Conservation (phyloP, 2,797 vertebrate species). For the Notolepis coatsorum region DNA sequence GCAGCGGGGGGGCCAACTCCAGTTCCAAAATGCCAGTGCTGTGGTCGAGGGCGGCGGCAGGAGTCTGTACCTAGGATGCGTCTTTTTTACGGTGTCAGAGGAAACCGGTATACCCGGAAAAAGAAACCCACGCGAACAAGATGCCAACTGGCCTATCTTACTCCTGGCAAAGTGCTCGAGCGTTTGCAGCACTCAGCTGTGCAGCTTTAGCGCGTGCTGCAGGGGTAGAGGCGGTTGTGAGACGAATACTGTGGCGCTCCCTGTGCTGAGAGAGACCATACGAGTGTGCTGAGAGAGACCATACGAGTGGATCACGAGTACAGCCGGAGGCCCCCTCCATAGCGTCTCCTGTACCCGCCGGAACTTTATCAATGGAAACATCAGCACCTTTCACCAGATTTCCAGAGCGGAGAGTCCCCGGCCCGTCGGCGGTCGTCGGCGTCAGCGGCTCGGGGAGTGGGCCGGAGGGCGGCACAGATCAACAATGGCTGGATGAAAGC, state of each 20-base stretch:
- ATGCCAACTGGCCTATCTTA: slow-evolving; percentile 61
- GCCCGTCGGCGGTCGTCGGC: slow-evolving; percentile 49
- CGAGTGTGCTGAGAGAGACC: too few species aligned
- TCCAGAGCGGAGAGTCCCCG: slow-evolving; percentile 7
- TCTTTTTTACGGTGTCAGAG: too few species aligned
- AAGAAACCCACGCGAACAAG: too few species aligned
- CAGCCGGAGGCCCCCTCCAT: slow-evolving; percentile 16
- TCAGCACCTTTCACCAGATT: slow-evolving; percentile 14
- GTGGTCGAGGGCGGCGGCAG: too few species aligned
- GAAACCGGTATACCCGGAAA: too few species aligned
- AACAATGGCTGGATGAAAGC: slow-evolving; percentile 80
- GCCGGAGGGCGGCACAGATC: slow-evolving; percentile 51
- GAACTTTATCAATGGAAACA: slow-evolving; percentile 18
- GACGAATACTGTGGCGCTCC: too few species aligned
- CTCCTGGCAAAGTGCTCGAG: slow-evolving; percentile 30
- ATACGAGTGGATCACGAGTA: slow-evolving; percentile 52
- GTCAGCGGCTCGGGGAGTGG: slow-evolving; percentile 31
- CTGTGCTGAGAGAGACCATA: too few species aligned
- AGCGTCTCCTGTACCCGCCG: slow-evolving; percentile 5
- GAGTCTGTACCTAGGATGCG: too few species aligned
- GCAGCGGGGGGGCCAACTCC: too few species aligned
- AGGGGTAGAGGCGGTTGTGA: too few species aligned
- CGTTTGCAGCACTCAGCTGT: slow-evolving; percentile 60
- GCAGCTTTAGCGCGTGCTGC: slow-evolving; percentile 58
- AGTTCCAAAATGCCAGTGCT: too few species aligned